phyloP scores from a whole-genome alignment of 2,888 invertebrate species.

The Andrena dorsata region DNA sequence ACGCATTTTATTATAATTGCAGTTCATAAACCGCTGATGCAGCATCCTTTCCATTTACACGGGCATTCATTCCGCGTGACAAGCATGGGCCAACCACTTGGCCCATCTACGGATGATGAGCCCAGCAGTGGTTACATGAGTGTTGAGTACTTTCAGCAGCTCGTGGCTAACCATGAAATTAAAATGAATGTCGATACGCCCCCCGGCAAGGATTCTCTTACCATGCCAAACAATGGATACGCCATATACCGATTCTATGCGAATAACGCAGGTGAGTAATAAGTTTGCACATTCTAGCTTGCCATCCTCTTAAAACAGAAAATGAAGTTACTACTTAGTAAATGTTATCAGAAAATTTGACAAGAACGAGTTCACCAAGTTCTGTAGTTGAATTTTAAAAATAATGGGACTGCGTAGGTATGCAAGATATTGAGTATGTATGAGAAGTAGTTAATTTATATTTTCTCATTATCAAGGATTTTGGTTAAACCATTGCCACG shows the following conservation, averaged over 20 bases:
- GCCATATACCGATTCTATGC: conserved; percentile 94
- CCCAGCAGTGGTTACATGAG: not conserved
- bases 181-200: conserved; percentile 89
- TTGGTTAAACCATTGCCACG: conserved; percentile 97
- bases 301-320: not conserved
- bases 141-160: conserved; percentile 49
- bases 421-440: not conserved
- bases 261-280: conserved; percentile 91
- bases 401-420: not conserved
- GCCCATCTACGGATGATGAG: not conserved
- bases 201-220: conserved; percentile 93
- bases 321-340: not conserved
- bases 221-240: conserved; percentile 95
- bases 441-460: not conserved
- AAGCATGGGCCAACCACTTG: conserved; percentile 88
- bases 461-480: conserved; percentile 87
- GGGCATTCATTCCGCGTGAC: conserved; percentile 93
- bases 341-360: not conserved
- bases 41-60: conserved; percentile 95
- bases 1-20: conserved; percentile 72
- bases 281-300: too few species aligned
- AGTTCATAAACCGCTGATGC: conserved; percentile 92
- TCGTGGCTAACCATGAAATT: conserved; percentile 91
- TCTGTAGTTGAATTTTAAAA: not conserved
- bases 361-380: too few species aligned